Base-by-base conservation (phyloP, 2,113 vertebrate genomes). In the Oncorhynchus kisutch region DNA sequence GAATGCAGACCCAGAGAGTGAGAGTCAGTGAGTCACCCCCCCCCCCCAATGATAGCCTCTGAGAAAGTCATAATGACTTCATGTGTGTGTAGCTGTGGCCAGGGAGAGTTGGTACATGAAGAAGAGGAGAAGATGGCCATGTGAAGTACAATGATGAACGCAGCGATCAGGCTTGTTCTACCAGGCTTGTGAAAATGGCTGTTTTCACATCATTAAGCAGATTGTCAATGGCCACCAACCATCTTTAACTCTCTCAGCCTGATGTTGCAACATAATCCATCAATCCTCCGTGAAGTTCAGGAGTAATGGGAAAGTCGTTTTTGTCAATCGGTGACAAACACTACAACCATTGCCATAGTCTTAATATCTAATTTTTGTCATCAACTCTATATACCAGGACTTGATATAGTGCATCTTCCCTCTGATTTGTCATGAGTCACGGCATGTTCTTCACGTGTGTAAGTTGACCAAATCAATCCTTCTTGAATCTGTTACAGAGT, bases 61-160 rank as follows among this genome's bases (percentile, higher is more conserved):
- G 48, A 49, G 73, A 64, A 82, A 75, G 79, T 76, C 67, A 22
- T 85, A 81, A 88, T 85, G 79, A 72, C 79, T 71, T 85, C 81
- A 88, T 88, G 87, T 82, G 81, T 82, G 82, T 81, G 67, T 76
- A 59, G 79, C 57, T 69, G 75, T 80, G 82, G 75, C 83, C 76
- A 0, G 70, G 75, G 85, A 83, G 81, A 86, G 76, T 60, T 29
- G 25, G 80, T 78, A n/a, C 84, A 85, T 88, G 86, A 1, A 51
- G 49, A 3, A 62, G 73, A 72, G 65, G 75, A 25, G 69, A 75
- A 25, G 79, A 74, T 29, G 74, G 70, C 73, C 34, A 39, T 39
- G 34, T 39, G 34, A 39, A 39, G 8, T 9, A 39, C 0, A 39
- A 39, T 39, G 34, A 39, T 39, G 34, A 39, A 39, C 7, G 34